phyloP scores from a whole-genome alignment of 2,797 vertebrate genomes.

The Ispidina picta region DNA sequence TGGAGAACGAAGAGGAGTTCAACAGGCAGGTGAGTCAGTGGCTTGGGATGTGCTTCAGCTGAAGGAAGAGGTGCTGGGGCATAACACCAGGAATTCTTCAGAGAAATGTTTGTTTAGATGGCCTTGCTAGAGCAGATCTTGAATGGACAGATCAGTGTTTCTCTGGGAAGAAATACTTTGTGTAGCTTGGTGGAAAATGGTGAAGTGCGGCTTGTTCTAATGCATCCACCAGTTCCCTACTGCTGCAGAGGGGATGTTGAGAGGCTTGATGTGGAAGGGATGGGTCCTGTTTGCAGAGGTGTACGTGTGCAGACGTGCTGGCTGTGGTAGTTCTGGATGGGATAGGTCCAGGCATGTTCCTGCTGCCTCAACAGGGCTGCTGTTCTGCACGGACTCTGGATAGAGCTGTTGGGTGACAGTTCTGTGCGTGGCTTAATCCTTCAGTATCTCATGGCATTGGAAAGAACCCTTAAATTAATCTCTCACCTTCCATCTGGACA shows the following conservation, averaged over 20 bases:
- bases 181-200: not conserved
- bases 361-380: not conserved
- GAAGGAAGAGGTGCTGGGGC: not conserved
- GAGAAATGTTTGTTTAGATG: not conserved
- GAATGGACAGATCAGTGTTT: not conserved
- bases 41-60: not conserved
- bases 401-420: not conserved
- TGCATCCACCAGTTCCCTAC: not conserved
- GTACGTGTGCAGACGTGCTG: rapidly evolving
- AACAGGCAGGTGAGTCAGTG: slow-evolving; percentile 85
- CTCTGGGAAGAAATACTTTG: not conserved
- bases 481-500: not conserved
- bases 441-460: not conserved
- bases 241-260: not conserved
- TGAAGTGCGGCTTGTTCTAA: not conserved
- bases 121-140: not conserved
- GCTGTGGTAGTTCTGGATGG: not conserved
- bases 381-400: not conserved
- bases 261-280: not conserved
- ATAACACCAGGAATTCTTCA: rapidly evolving
- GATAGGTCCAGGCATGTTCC: not conserved
- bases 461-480: not conserved
- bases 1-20: slow-evolving; percentile 95
- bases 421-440: not conserved
- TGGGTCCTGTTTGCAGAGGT: not conserved